Evolutionary conservation across 1,140 invertebrate genomes (phyloP).

Genomic region (Panagrolaimus sp.): DNA sequence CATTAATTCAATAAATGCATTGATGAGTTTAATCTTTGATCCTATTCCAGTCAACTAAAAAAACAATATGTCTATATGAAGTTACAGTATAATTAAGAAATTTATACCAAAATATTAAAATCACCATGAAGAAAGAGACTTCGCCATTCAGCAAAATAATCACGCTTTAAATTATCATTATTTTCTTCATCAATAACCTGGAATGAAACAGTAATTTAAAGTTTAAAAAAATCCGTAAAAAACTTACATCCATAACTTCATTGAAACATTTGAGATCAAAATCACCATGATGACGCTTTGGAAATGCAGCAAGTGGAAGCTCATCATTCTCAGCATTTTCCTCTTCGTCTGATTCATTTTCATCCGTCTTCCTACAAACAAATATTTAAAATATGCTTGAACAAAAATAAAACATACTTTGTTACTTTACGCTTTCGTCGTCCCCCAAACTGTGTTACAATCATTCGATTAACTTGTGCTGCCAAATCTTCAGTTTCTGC

Average conservation of each 20-base stretch:
- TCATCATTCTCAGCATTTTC: neutral
- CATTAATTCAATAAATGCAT: constrained; percentile 10
- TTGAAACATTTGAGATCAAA: constrained; percentile 18
- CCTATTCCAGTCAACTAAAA: constrained; percentile 20
- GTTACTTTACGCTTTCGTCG: neutral
- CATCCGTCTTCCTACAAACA: neutral
- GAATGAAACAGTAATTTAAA: neutral
- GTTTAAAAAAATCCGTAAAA: neutral
- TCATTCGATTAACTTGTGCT: neutral
- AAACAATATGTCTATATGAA: neutral
- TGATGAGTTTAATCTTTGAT: constrained; percentile 21
- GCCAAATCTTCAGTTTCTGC: neutral
- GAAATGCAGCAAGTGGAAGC: neutral
- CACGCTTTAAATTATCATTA: neutral
- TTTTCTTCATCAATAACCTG: constrained; percentile 14
- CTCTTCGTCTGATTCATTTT: neutral
- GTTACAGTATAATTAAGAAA: neutral
- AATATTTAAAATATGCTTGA: neutral
- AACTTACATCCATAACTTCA: constrained; percentile 13
- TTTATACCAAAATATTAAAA: constrained; percentile 23
- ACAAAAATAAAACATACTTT: neutral
- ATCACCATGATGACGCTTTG: constrained; percentile 17
- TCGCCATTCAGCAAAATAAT: constrained; percentile 18
- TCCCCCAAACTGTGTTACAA: constrained; percentile 1
- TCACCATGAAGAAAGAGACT: neutral